These are phyloP conservation scores for Brenthis hecate DNA, from an alignment of 2,888 invertebrate genomes.

Conservation along the genomic window DNA sequence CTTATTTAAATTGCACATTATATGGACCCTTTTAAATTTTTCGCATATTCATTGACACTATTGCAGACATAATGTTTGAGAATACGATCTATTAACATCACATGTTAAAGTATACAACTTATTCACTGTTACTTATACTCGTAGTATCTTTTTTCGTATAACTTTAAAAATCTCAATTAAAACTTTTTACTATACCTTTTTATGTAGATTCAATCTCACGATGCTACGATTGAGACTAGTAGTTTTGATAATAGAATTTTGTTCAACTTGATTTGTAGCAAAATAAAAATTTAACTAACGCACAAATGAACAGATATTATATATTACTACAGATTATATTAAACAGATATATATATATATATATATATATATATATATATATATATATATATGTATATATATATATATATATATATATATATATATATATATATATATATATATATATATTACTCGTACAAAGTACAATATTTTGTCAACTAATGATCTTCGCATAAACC, in stretches of 20 bases:
- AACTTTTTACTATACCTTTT: not conserved
- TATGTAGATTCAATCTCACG: slow-evolving; percentile 18
- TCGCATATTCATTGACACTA: slow-evolving; percentile 18
- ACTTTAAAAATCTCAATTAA: slow-evolving; percentile 7
- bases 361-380: too few relatives aligned
- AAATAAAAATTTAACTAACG: slow-evolving; percentile 7
- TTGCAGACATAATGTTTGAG: slow-evolving; percentile 13
- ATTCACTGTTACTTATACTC: slow-evolving; percentile 1
- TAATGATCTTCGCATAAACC: slow-evolving; percentile 31
- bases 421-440: too few relatives aligned
- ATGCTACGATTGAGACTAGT: not conserved
- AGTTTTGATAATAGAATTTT: slow-evolving; percentile 4
- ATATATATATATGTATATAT: too few relatives aligned
- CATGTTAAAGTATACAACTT: slow-evolving; percentile 12
- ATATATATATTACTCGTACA: slow-evolving; percentile 22
- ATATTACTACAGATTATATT: too few relatives aligned
- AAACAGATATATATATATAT: too few relatives aligned
- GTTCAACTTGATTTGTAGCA: not conserved
- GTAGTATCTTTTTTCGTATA: slow-evolving; percentile 1
- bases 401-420: too few relatives aligned
- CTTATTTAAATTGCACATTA: slow-evolving; percentile 28
- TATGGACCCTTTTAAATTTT: slow-evolving; percentile 23
- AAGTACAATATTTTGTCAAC: slow-evolving; percentile 27
- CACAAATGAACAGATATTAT: not conserved
- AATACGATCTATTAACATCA: slow-evolving; percentile 12